These are phyloP conservation scores for Trogon surrucura DNA, from an alignment of 2,113 vertebrate genomes.

Conservation along the genomic window DNA sequence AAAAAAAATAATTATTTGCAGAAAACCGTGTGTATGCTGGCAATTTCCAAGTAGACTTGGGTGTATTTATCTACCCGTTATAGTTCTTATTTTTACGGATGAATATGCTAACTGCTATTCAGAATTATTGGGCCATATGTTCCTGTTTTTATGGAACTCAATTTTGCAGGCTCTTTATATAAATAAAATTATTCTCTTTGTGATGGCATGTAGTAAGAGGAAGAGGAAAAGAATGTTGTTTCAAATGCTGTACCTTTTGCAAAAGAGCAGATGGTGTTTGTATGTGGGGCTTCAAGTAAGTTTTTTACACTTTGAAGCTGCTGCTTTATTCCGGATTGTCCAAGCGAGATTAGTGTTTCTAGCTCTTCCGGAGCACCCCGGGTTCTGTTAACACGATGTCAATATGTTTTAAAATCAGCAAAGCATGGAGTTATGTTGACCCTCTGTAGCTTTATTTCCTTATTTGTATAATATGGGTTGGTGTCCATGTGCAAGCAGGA, in stretches of 20 bases:
- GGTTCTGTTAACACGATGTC: not conserved
- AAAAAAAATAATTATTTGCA: not conserved
- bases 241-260: conserved; percentile 41
- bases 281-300: conserved; percentile 3
- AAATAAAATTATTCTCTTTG: conserved; percentile 33
- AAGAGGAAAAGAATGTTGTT: conserved; percentile 15
- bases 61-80: conserved; percentile 41
- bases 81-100: conserved; percentile 48
- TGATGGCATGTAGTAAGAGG: not conserved
- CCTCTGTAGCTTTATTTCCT: not conserved
- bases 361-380: not conserved
- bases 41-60: conserved; percentile 38
- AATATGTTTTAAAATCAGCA: not conserved
- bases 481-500: not conserved
- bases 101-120: conserved; percentile 59
- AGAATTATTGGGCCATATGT: conserved; percentile 62
- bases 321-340: not conserved
- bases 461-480: fast-evolving
- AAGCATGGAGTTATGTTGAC: not conserved
- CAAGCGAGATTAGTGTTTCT: not conserved
- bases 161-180: conserved; percentile 26
- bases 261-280: conserved; percentile 62
- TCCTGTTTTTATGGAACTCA: conserved; percentile 60
- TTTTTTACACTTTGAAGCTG: conserved; percentile 46
- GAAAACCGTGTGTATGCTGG: conserved; percentile 23